Evolutionary conservation across 2,797 vertebrate species (phyloP).

Genomic region (Eurystomus glaucurus): DNA sequence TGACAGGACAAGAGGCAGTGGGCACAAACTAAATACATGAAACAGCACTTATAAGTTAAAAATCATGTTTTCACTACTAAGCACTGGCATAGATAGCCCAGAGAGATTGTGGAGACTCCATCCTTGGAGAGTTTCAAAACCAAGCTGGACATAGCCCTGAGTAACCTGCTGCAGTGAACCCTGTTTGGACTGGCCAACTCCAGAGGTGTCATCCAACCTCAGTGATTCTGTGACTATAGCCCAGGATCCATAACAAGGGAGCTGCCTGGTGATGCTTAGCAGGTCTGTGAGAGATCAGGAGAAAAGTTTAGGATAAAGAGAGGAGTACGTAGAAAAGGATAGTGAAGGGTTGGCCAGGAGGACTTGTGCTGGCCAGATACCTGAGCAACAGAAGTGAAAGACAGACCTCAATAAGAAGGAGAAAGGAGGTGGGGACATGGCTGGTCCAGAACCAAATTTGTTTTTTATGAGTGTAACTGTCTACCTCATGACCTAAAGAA

Average conservation of each 20-base stretch:
- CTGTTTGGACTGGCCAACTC: neutral
- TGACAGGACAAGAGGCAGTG: neutral
- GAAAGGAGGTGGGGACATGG: neutral
- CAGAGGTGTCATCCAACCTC: neutral
- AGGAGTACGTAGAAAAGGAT: neutral
- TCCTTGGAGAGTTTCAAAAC: neutral
- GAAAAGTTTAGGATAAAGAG: neutral
- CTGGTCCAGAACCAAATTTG: neutral
- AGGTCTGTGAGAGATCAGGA: neutral
- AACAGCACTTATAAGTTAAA: neutral
- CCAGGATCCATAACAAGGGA: neutral
- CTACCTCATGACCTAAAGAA: neutral
- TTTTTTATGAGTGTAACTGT: neutral
- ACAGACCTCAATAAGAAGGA: neutral
- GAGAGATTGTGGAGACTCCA: neutral
- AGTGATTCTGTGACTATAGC: neutral
- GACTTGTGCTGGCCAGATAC: neutral
- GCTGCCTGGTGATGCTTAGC: neutral
- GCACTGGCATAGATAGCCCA: neutral
- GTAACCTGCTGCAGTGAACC: neutral
- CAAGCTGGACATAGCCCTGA: neutral
- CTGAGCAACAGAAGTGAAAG: neutral
- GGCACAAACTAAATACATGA: neutral
- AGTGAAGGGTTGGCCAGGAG: neutral
- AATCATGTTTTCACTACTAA: neutral